A percentile compares a stretch with the other conserved stretches of the same genome.
phyloP scores from a whole-genome alignment of 2,797 vertebrate genomes.

The Rhinatrema bivittatum region DNA sequence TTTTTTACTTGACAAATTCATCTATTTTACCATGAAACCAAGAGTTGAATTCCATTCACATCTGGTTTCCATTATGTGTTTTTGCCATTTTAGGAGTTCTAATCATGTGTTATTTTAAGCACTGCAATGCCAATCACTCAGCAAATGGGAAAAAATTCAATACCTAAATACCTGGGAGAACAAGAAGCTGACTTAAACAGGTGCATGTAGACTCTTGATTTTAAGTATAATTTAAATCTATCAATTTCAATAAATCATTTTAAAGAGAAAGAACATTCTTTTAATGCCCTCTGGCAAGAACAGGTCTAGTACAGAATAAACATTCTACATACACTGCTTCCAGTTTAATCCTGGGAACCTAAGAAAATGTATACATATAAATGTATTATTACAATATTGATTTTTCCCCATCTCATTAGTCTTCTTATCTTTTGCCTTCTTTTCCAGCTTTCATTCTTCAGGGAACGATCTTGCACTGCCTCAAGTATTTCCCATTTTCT shows the following conservation, averaged over 20 bases:
- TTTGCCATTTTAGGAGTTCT: slow-evolving; percentile 83
- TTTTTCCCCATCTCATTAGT: too few species aligned
- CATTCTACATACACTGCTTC: too few species aligned
- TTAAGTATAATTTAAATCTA: slow-evolving; percentile 59
- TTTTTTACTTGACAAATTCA: slow-evolving; percentile 79
- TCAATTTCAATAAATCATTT: slow-evolving; percentile 68
- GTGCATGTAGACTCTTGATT: slow-evolving; percentile 62
- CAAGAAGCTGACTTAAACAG: slow-evolving; percentile 65
- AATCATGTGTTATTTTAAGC: slow-evolving; percentile 86
- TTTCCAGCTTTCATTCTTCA: too few species aligned
- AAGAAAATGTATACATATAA: too few species aligned
- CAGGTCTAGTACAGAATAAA: slow-evolving; percentile 37
- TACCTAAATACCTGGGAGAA: slow-evolving; percentile 70
- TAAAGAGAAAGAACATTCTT: slow-evolving; percentile 58
- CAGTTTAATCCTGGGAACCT: too few species aligned
- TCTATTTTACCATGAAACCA: slow-evolving; percentile 72
- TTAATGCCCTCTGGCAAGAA: slow-evolving; percentile 38
- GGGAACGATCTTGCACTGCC: too few species aligned
- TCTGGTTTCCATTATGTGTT: slow-evolving; percentile 82
- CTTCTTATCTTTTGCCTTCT: too few species aligned
- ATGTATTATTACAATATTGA: too few species aligned
- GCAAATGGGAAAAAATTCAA: slow-evolving; percentile 70
- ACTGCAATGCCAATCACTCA: slow-evolving; percentile 78
- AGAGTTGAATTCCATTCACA: slow-evolving; percentile 70
- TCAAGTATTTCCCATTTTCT: too few species aligned